A percentile compares a stretch with the other conserved stretches of the same genome.
Conservation (phyloP, 1,140 invertebrate genomes). For the Sweltsa coloradensis region DNA sequence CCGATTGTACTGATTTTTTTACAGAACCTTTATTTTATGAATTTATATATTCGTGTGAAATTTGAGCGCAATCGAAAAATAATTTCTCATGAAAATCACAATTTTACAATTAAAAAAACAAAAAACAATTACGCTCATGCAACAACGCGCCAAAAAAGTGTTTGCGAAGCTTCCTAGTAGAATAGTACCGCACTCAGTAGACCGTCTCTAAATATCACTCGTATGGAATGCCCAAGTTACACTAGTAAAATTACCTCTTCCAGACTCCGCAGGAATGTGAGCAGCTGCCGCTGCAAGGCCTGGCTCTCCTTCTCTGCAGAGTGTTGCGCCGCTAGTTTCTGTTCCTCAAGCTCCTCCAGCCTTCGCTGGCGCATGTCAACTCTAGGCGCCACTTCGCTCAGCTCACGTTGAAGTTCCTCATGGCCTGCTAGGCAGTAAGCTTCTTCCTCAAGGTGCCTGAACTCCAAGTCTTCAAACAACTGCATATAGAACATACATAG, state of each 20-base stretch:
- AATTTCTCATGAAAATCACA: too few relatives aligned
- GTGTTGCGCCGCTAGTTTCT: conserved; percentile 44
- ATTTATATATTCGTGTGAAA: too few relatives aligned
- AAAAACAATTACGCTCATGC: too few relatives aligned
- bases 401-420: conserved; percentile 69
- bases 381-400: conserved; percentile 49
- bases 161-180: too few relatives aligned
- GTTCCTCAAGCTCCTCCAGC: conserved; percentile 50
- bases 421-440: conserved; percentile 66
- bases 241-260: conserved; percentile 37
- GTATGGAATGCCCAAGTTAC: background rate
- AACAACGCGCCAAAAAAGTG: too few relatives aligned
- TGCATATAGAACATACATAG: conserved; percentile 38
- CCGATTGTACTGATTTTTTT: too few relatives aligned
- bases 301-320: conserved; percentile 48
- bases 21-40: too few relatives aligned
- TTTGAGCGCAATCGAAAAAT: too few relatives aligned
- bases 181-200: too few relatives aligned
- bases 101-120: too few relatives aligned
- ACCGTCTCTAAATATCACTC: too few relatives aligned
- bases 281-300: conserved; percentile 45
- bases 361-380: conserved; percentile 48
- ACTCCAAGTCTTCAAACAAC: conserved; percentile 85
- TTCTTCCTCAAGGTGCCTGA: conserved; percentile 84
- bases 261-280: conserved; percentile 42